phyloP scores from a whole-genome alignment of 1,140 invertebrate species.

The Ceratitis capitata region DNA sequence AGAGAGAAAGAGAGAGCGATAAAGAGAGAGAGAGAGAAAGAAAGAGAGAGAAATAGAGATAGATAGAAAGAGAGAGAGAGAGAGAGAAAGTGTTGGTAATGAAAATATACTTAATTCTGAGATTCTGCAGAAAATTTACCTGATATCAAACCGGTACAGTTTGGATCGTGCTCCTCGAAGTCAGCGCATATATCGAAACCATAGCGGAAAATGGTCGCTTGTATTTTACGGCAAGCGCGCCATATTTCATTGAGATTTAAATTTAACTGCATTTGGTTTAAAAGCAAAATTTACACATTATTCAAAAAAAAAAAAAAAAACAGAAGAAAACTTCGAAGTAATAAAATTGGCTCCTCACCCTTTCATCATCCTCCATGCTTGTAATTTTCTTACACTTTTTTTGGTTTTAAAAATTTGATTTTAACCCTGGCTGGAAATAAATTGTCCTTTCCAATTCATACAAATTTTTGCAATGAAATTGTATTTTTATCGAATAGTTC shows the following conservation, averaged over 20 bases:
- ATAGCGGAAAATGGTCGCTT: constrained; percentile 73
- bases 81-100: too few relatives aligned
- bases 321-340: too few relatives aligned
- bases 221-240: constrained; percentile 79
- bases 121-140: constrained; percentile 66
- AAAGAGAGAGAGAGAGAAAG: too few relatives aligned
- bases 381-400: neutral
- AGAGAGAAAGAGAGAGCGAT: too few relatives aligned
- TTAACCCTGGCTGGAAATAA: neutral
- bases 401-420: neutral
- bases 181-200: constrained; percentile 76
- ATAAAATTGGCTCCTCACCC: constrained; percentile 6
- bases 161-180: constrained; percentile 73
- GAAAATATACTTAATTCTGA: too few relatives aligned
- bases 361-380: constrained; percentile 38
- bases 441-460: neutral
- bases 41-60: too few relatives aligned
- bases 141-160: constrained; percentile 73
- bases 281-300: neutral
- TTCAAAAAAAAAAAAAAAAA: neutral
- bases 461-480: neutral
- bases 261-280: neutral
- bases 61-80: too few relatives aligned
- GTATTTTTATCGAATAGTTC: neutral
- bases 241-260: constrained; percentile 69